Evolutionary conservation across 1,140 invertebrate genomes (phyloP), one percentile per base, ranked within the genome.

Genomic region (Mylabris phalerata): DNA sequence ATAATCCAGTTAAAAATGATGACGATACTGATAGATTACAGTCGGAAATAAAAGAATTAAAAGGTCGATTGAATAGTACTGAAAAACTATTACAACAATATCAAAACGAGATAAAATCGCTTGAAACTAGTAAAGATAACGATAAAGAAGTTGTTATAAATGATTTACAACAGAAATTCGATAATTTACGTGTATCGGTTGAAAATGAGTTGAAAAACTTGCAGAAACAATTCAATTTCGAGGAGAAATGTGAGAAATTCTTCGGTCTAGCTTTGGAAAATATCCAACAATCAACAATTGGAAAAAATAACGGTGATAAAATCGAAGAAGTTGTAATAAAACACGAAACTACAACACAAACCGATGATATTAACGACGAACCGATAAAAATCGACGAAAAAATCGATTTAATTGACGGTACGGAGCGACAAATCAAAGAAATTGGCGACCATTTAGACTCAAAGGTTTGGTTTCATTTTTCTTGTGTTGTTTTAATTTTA

Each of bases 11-110:
- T 76, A 75, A 51, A 70, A 3, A 32, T 27, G 13, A 24, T 13
- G 11, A 27, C 11, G 52, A 73, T 58, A 65, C 58, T n/a, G 79
- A 82, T 62, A 79, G 77, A 70, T 63, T 82, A 4, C 73, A 82
- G 11, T 73, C 74, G 38, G 81, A 83, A 63, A 81, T 83, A 51
- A 82, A 82, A 67, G 77, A 75, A 44, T 62, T 83, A 6, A 82
- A 82, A 63, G 79, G 82, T 60, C 73, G 79, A 59, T 54, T 83
- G 1, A 82, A 82, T 66, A 73, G 73, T 59, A 78, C 78, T 67
- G 77, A 83, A 67, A 76, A 77, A 62, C 52, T 64, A 11, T 65
- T 73, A 9, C 60, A 70, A 49, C 61, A 72, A 11, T 62, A 67
- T 45, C 40, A 50, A 27, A 41, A 56, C 10, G 4, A 43, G 45